Base-by-base conservation (phyloP, 2,888 invertebrate species). In the Tupiocoris notatus region DNA sequence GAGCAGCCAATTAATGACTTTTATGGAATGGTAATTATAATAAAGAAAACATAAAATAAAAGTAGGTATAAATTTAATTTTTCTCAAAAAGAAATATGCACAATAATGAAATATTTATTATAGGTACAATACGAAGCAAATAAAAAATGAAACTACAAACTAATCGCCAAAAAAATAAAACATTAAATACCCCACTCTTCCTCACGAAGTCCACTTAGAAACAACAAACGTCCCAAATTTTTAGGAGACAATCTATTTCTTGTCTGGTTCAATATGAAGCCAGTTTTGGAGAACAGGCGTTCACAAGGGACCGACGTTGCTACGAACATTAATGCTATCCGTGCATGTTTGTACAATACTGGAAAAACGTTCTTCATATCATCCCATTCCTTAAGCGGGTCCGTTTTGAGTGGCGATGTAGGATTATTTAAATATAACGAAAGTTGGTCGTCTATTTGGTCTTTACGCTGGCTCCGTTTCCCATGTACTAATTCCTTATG, bases 221-320 rank as follows among this genome's bases (percentile, higher is more conserved):
- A 58, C 12, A 70, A 23, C 57, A 70, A 17, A 12, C 9, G n/a
- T 7, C 21, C 21, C 18, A 70, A 9, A 23, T 70, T 57, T n/a
- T 21, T 65, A 23, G 65, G 65, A 65, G 61, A 17, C n/a, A 77
- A 54, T n/a, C 77, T 66, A 23, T 78, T 78, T 39, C 77, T 24
- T 22, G 25, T 58, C 17, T 74, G 25, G n/a, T 61, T 78, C 6
- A 73, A 18, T 22, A 75, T 77, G 20, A 57, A 18, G 16, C 78
- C 78, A 76, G 77, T 76, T 56, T 79, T 78, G 0, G 78, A 79
- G 63, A 79, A 79, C n/a, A 79, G 57, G 21, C 77, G 23, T 25
- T 79, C 75, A 0, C 56, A 74, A 16, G 78, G 78, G 12, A 79
- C 79, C 1, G 78, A 78, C 16, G 78, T 78, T 9, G 76, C 78